Base-by-base conservation (phyloP, 2,888 invertebrate genomes). In the Ophion costatus region DNA sequence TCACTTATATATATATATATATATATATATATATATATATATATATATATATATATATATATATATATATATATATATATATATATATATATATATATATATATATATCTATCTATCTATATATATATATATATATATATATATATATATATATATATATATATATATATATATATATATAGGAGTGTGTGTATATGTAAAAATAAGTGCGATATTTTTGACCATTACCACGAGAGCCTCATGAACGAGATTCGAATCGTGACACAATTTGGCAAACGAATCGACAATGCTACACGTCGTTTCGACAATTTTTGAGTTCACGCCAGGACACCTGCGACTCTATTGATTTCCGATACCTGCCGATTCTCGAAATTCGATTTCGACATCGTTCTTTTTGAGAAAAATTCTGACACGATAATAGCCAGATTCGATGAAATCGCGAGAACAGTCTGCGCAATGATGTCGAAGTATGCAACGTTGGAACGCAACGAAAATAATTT, bases 311-410 rank as follows among this genome's bases (percentile, higher is more conserved):
- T 82, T 66, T 87, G 84, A 83, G 59, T 3, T 20, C 56, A 29
- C 38, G 85, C 87, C 87, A 87, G 45, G 80, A 70, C 74, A 76
- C 81, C 79, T 74, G 77, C 69, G 38, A 57, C n/a, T 64, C 56
- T 24, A 45, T 83, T 64, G 66, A 33, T 82, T 74, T 29, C 22
- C 73, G 38, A 67, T 38, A n/a, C 42, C 56, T 42, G 20, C 14
- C 67, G 29, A 80, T 17, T 20, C 29, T 78, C 24, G 5, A 45
- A 29, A 59, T 45, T 70, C 11, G n/a, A 20, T 61, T 29, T 70
- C 7, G 1, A n/a, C 20, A 5, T n/a, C 45, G n/a, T 42, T 42
- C 71, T 56, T 33, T 20, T 63, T 33, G 14, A 6, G n/a, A 0
- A 57, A 57, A 45, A 24, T 45, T 0, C 22, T 45, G 1, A 38